Evolutionary conservation across 2,797 vertebrate genomes (phyloP).

Genomic region (Dendrocincla fuliginosa): DNA sequence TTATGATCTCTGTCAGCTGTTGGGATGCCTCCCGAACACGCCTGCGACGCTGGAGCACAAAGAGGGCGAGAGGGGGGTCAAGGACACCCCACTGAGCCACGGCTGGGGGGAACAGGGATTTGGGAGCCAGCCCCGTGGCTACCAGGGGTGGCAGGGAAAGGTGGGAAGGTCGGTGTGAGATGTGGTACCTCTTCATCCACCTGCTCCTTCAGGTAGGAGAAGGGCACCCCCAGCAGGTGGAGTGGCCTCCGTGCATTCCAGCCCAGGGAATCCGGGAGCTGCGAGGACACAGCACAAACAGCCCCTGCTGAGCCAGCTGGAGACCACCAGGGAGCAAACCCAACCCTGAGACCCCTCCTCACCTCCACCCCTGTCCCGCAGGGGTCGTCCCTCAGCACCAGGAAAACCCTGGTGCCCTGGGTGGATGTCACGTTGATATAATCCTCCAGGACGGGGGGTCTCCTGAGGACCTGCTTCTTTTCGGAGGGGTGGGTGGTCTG

Average conservation of each 20-base stretch:
- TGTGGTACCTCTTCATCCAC: slow-evolving; percentile 81
- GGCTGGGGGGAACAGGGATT: not conserved
- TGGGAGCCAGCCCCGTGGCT: accelerated
- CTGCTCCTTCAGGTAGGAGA: slow-evolving; percentile 85
- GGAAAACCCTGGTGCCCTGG: slow-evolving; percentile 84
- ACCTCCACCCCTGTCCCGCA: slow-evolving; percentile 64
- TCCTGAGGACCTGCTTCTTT: slow-evolving; percentile 73
- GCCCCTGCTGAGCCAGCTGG: not conserved
- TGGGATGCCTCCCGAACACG: slow-evolving; percentile 83
- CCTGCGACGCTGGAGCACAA: slow-evolving; percentile 77
- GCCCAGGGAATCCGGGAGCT: slow-evolving; percentile 21
- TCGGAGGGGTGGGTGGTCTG: slow-evolving; percentile 38
- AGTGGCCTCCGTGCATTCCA: slow-evolving; percentile 64
- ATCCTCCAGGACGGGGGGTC: slow-evolving; percentile 88
- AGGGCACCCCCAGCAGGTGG: slow-evolving; percentile 80
- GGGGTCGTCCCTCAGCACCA: slow-evolving; percentile 80
- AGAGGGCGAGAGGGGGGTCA: not conserved
- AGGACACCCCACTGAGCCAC: accelerated
- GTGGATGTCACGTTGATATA: slow-evolving; percentile 91
- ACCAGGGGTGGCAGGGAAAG: not conserved
- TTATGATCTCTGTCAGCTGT: slow-evolving; percentile 80
- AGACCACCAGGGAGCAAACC: not conserved
- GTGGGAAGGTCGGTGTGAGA: accelerated
- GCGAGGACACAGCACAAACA: not conserved
- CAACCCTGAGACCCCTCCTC: not conserved